Evolutionary conservation across 2,888 invertebrate species (phyloP).

Genomic region (Caenorhabditis japonica): DNA sequence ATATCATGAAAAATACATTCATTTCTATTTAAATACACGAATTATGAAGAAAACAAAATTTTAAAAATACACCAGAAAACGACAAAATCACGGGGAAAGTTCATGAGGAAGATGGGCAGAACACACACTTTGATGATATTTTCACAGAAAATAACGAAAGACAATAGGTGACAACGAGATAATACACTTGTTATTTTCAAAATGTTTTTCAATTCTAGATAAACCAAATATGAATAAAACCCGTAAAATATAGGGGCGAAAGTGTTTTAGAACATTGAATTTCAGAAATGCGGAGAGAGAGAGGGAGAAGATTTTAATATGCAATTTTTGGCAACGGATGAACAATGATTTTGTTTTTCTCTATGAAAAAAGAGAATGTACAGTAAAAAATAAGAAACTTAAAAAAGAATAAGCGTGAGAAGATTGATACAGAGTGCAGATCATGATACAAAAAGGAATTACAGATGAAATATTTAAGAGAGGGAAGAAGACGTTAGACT

Average conservation of each 20-base stretch:
- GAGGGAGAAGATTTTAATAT: neutral
- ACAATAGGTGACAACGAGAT: neutral
- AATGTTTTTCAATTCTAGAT: neutral
- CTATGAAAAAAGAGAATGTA: conserved; percentile 11
- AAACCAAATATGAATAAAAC: conserved; percentile 8
- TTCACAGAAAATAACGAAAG: conserved; percentile 22
- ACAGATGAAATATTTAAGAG: neutral
- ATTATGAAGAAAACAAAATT: too few relatives aligned
- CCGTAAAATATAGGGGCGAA: neutral
- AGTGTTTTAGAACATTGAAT: too few relatives aligned
- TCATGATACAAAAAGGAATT: neutral
- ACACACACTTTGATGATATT: too few relatives aligned
- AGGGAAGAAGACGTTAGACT: conserved; percentile 16
- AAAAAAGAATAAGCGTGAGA: too few relatives aligned
- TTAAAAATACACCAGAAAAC: too few relatives aligned
- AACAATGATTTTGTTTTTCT: conserved; percentile 6
- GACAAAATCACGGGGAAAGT: too few relatives aligned
- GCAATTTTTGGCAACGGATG: neutral
- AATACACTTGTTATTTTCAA: conserved; percentile 5
- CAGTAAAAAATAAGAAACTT: neutral
- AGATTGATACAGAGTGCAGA: too few relatives aligned
- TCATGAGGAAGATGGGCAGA: too few relatives aligned
- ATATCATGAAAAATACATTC: too few relatives aligned
- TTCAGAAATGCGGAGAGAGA: too few relatives aligned
- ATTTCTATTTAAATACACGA: too few relatives aligned